These are phyloP conservation scores for Peromyscus aztecus DNA, from an alignment of 2,797 vertebrate genomes.

Conservation along the genomic window DNA sequence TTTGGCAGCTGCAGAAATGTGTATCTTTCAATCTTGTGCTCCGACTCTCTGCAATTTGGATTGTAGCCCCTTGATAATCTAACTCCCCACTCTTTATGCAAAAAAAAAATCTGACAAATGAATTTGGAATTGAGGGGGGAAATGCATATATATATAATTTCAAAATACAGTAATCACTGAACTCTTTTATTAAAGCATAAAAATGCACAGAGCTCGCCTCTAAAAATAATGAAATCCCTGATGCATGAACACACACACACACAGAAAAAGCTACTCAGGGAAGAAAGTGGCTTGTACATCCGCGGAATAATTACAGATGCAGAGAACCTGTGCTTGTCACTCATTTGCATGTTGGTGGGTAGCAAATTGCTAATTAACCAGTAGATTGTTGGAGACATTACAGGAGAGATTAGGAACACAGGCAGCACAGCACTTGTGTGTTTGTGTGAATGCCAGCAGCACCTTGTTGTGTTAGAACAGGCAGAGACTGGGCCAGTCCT, in stretches of 20 bases:
- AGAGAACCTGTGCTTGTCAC: slow-evolving; percentile 81
- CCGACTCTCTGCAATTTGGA: slow-evolving; percentile 76
- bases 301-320: slow-evolving; percentile 86
- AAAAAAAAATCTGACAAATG: slow-evolving; percentile 50
- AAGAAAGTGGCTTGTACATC: slow-evolving; percentile 85
- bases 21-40: slow-evolving; percentile 74
- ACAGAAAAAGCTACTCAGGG: slow-evolving; percentile 78
- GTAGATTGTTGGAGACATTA: slow-evolving; percentile 81
- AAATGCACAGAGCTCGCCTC: slow-evolving; percentile 81
- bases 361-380: slow-evolving; percentile 88
- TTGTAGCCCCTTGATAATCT: slow-evolving; percentile 82
- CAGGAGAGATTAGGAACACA: slow-evolving; percentile 79
- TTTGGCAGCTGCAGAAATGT: slow-evolving; percentile 83
- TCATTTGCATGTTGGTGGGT: slow-evolving; percentile 84
- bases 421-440: slow-evolving; percentile 68
- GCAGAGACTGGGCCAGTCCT: slow-evolving; percentile 14
- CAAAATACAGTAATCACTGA: slow-evolving; percentile 81
- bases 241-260: slow-evolving; percentile 84
- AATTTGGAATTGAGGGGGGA: slow-evolving; percentile 14
- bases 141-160: neutral
- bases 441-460: slow-evolving; percentile 3
- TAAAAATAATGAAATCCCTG: slow-evolving; percentile 88
- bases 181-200: slow-evolving; percentile 80
- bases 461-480: neutral
- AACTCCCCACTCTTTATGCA: slow-evolving; percentile 61